Evolutionary conservation across 2,113 vertebrate genomes (phyloP).

Genomic region (Fulica atra): DNA sequence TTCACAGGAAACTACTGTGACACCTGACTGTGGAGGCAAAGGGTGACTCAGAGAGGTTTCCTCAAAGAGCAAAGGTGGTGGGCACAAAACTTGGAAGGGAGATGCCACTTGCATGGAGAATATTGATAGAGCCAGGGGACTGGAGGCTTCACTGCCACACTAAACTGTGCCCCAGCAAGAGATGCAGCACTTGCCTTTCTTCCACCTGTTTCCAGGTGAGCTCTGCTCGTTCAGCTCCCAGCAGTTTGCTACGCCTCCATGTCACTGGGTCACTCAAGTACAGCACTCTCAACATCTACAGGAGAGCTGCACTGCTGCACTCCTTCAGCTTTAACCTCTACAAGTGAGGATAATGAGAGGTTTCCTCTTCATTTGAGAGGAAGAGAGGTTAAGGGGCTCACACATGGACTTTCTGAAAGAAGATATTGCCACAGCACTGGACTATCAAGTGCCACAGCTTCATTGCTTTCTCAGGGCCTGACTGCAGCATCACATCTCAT

Average conservation of each 20-base stretch:
- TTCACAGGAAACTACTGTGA: neutral
- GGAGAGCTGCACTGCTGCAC: neutral
- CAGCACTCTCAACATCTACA: neutral
- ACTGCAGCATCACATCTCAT: neutral
- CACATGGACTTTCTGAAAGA: neutral
- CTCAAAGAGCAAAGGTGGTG: neutral
- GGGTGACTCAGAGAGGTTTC: neutral
- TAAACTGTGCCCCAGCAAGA: neutral
- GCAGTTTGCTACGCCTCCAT: neutral
- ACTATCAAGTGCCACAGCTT: neutral
- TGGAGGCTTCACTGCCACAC: neutral
- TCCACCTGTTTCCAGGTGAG: neutral
- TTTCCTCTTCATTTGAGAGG: neutral
- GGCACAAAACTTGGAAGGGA: neutral
- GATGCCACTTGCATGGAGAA: accelerated
- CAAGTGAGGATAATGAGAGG: neutral
- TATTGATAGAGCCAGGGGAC: neutral
- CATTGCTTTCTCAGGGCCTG: neutral
- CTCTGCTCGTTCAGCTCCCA: neutral
- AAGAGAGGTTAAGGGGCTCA: neutral
- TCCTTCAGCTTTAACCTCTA: neutral
- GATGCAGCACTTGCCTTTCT: neutral
- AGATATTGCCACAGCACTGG: neutral
- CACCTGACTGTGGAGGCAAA: neutral
- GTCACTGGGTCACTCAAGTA: neutral